phyloP scores from a whole-genome alignment of 2,797 vertebrate genomes.

The Pyrocephalus nanus region DNA sequence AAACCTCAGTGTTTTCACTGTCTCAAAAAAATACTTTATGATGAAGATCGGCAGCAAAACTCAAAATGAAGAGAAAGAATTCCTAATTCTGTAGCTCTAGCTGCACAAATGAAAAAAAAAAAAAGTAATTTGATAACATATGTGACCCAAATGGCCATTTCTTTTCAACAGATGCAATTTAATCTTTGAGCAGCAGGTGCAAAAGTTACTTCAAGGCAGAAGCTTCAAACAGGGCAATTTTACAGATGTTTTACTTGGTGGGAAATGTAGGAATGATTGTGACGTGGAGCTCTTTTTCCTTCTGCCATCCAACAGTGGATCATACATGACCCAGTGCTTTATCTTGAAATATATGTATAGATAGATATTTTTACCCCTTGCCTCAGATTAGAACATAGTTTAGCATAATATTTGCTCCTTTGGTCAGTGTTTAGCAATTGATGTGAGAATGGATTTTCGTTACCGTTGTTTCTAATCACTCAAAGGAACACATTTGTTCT shows the following conservation, averaged over 20 bases:
- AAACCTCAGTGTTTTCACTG: not conserved
- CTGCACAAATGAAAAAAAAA: constrained; percentile 46
- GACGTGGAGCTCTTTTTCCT: not conserved
- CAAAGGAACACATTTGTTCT: constrained; percentile 46
- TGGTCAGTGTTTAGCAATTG: constrained; percentile 36
- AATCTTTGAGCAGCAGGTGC: constrained; percentile 66
- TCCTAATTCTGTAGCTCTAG: constrained; percentile 19
- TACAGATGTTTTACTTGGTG: constrained; percentile 7
- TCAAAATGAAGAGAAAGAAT: constrained; percentile 28
- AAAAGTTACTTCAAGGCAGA: constrained; percentile 55
- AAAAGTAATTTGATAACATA: constrained; percentile 20
- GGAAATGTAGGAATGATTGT: constrained; percentile 29
- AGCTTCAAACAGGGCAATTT: constrained; percentile 52
- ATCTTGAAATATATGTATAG: not conserved
- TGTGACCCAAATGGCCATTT: constrained; percentile 31
- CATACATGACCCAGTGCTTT: not conserved
- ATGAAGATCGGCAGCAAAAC: not conserved
- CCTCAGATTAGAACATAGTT: not conserved
- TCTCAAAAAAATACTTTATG: not conserved
- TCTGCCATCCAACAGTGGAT: not conserved
- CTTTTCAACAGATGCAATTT: constrained; percentile 52
- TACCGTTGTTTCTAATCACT: constrained; percentile 52
- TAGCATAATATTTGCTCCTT: constrained; percentile 40
- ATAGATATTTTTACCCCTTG: not conserved
- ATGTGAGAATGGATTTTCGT: constrained; percentile 51